Percentiles rank a stretch among this genome's conserved stretches.
phyloP scores from a whole-genome alignment of 2,113 vertebrate genomes.

The Oncorhynchus tshawytscha region DNA sequence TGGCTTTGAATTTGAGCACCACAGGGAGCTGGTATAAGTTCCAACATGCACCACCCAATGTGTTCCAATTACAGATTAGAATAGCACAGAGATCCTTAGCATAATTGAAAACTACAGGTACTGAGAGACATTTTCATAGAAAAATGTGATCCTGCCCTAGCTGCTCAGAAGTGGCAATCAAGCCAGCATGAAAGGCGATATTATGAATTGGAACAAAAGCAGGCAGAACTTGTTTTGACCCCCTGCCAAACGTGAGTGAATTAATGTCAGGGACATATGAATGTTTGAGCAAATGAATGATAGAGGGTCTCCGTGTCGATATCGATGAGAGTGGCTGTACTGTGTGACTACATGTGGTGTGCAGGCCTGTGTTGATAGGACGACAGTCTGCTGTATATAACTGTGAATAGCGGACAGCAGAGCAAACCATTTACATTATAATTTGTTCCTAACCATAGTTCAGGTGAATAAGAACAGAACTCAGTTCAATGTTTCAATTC shows the following conservation, averaged over 20 bases:
- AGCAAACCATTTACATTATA: no score
- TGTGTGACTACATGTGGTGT: neutral
- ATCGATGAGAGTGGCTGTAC: neutral
- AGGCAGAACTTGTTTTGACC: slow-evolving; percentile 7
- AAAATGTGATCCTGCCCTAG: slow-evolving; percentile 21
- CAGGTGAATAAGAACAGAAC: no score
- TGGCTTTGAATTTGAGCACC: slow-evolving; percentile 30
- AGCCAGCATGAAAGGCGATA: slow-evolving; percentile 31
- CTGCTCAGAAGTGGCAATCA: slow-evolving; percentile 37
- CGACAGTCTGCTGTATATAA: no score
- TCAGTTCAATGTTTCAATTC: no score
- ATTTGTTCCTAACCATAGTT: no score
- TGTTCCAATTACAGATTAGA: slow-evolving; percentile 56
- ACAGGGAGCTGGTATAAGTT: slow-evolving; percentile 23
- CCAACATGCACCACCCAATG: slow-evolving; percentile 37
- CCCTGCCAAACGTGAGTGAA: slow-evolving; percentile 25
- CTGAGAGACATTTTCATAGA: slow-evolving; percentile 26
- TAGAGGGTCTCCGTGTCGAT: neutral
- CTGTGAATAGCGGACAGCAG: no score
- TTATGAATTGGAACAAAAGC: slow-evolving; percentile 26
- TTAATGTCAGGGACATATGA: slow-evolving; percentile 6
- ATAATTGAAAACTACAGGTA: slow-evolving; percentile 56
- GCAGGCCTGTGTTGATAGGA: neutral
- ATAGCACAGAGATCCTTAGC: slow-evolving; percentile 37
- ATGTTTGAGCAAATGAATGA: slow-evolving; percentile 6